These are phyloP conservation scores for Lathronympha strigana DNA, from an alignment of 2,888 invertebrate species.

Conservation along the genomic window DNA sequence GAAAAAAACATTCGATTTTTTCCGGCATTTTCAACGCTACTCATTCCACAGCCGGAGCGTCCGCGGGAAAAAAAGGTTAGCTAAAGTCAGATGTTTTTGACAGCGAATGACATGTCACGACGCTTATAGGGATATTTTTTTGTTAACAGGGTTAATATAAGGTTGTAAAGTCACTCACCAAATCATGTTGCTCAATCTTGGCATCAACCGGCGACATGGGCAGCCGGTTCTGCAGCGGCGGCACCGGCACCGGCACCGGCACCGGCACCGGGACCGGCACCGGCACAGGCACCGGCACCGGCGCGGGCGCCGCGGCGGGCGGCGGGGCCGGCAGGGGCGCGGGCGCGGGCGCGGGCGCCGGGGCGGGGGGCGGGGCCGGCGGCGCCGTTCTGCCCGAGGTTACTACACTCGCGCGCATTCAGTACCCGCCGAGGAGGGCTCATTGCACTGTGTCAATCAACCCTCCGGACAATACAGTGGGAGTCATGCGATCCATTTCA, in stretches of 20 bases:
- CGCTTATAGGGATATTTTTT: too few relatives aligned
- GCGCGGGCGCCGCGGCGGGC: conserved; percentile 20
- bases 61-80: too few relatives aligned
- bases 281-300: conserved; percentile 23
- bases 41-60: too few relatives aligned
- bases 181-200: conserved; percentile 11
- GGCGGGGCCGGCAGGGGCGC: conserved; percentile 23
- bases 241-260: conserved; percentile 37
- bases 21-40: too few relatives aligned
- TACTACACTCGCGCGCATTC: conserved; percentile 70
- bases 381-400: conserved; percentile 50
- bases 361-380: conserved; percentile 23
- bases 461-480: conserved; percentile 36
- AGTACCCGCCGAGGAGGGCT: conserved; percentile 62
- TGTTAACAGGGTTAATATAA: too few relatives aligned
- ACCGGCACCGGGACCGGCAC: conserved; percentile 31
- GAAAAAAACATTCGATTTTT: too few relatives aligned
- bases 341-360: conserved; percentile 27
- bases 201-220: conserved; percentile 26
- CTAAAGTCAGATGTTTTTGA: too few relatives aligned
- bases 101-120: too few relatives aligned
- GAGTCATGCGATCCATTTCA: conserved; percentile 17
- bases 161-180: conserved; percentile 10
- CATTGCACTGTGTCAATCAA: conserved; percentile 45
- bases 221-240: conserved; percentile 45